phyloP scores from a whole-genome alignment of 2,888 invertebrate genomes.

The Rotaria socialis region DNA sequence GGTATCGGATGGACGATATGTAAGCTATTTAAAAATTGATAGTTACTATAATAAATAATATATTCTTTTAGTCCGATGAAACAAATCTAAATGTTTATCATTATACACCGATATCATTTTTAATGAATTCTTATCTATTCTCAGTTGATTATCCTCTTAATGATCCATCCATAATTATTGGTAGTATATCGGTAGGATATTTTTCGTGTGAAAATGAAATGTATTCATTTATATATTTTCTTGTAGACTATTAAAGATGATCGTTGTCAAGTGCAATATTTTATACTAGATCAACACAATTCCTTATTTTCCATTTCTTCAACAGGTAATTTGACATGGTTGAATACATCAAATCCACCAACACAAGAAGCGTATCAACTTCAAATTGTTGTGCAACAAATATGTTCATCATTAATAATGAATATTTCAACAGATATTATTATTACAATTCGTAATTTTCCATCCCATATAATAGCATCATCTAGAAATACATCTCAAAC shows the following conservation, averaged over 20 bases:
- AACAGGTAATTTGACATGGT: background rate
- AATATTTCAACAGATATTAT: background rate
- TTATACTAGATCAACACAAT: background rate
- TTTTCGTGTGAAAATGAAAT: background rate
- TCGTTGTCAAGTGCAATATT: constrained; percentile 32
- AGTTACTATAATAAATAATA: background rate
- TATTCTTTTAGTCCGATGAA: background rate
- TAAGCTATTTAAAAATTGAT: background rate
- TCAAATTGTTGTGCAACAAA: background rate
- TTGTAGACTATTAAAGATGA: background rate
- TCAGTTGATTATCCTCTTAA: constrained; percentile 15
- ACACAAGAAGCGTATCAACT: constrained; percentile 22
- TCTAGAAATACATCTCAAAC: background rate
- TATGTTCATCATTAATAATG: constrained; percentile 12
- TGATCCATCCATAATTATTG: background rate
- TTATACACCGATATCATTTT: background rate
- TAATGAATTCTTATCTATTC: constrained; percentile 23
- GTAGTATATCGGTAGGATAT: background rate
- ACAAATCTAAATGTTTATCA: background rate
- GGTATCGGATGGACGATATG: constrained; percentile 27
- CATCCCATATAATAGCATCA: background rate
- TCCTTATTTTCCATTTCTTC: background rate
- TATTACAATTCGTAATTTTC: background rate
- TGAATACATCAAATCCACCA: background rate
- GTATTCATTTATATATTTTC: background rate